Base-by-base conservation (phyloP, 2,888 invertebrate genomes). In the Ophion ellenae region DNA sequence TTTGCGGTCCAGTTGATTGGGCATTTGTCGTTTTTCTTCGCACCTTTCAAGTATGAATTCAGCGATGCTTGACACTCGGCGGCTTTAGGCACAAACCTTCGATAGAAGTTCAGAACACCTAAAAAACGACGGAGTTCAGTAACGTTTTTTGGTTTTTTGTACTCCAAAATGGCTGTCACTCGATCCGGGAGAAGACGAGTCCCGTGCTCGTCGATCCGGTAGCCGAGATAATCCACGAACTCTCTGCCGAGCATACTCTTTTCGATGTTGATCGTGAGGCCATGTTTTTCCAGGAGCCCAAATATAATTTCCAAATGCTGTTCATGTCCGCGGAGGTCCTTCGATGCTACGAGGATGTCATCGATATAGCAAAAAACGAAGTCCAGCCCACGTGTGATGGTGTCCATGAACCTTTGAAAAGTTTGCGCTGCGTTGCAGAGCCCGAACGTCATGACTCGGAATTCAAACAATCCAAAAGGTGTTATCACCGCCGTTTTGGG, bases 51-150 rank as follows among this genome's bases (percentile, higher is more conserved):
- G 32, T 74, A 74, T 1, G 59, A 17, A 11, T 73, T 59, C 36
- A 59, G 40, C 24, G n/a, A 28, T 2, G 47, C 28, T n/a, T 76
- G 75, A 2, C 47, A 17, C 10, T 45, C 45, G 1, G 80, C 63
- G 14, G 80, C 71, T 2, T 80, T 73, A 17, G 28, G 57, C 2
- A 84, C 53, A 14, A 66, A 66, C 17, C 59, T 24, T 24, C 83
- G 70, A 20, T 74, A 79, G 67, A 74, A 79, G 45, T 83, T 74
- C 24, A 80, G 9, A 1, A 80, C 53, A 9, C 80, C 84, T 6
- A 84, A 47, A 70, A 84, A 80, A 53, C 84, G 66, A 36, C 80
- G 64, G 14, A 84, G 70, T 40, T 84, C 61, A 5, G 40, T 14
- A 40, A 80, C 57, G 40, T 69, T 80, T 3, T 20, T 17, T 40